Evolutionary conservation across 2,888 invertebrate species (phyloP).

Genomic region (Leucophora obtusa): DNA sequence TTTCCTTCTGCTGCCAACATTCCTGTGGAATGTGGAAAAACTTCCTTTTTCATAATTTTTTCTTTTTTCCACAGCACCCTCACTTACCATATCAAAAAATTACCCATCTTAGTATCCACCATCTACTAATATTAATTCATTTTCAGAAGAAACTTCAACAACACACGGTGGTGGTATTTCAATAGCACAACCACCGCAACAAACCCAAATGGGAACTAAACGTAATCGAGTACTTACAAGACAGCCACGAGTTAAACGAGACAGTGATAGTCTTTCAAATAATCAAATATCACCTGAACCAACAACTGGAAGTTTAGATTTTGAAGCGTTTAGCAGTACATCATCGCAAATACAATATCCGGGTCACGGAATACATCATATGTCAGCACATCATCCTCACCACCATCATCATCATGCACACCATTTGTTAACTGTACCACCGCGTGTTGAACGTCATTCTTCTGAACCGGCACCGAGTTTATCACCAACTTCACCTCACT

Average conservation of each 20-base stretch:
- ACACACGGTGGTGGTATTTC: conserved; percentile 47
- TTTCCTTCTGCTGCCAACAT: no score
- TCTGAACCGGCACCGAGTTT: conserved; percentile 82
- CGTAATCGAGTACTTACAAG: conserved; percentile 83
- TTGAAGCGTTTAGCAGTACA: conserved; percentile 72
- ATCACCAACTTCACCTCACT: conserved; percentile 80
- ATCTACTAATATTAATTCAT: conserved; percentile 8
- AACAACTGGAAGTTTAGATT: conserved; percentile 71
- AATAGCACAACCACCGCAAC: conserved; percentile 42
- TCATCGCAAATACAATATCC: conserved; percentile 66
- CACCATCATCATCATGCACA: conserved; percentile 68
- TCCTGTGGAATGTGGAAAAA: no score
- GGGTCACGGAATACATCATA: conserved; percentile 59
- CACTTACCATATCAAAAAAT: no score
- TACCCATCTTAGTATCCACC: conserved; percentile 11
- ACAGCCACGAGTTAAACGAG: conserved; percentile 84
- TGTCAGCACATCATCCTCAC: conserved; percentile 64
- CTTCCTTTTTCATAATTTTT: no score
- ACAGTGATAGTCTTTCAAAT: conserved; percentile 79
- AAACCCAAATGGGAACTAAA: conserved; percentile 80
- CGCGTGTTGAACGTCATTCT: conserved; percentile 81
- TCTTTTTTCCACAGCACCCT: no score
- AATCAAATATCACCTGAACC: conserved; percentile 76
- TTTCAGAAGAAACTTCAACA: conserved; percentile 68
- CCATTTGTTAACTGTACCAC: conserved; percentile 79